Conservation (phyloP, 2,113 vertebrate species). For the Xenopus laevis region DNA sequence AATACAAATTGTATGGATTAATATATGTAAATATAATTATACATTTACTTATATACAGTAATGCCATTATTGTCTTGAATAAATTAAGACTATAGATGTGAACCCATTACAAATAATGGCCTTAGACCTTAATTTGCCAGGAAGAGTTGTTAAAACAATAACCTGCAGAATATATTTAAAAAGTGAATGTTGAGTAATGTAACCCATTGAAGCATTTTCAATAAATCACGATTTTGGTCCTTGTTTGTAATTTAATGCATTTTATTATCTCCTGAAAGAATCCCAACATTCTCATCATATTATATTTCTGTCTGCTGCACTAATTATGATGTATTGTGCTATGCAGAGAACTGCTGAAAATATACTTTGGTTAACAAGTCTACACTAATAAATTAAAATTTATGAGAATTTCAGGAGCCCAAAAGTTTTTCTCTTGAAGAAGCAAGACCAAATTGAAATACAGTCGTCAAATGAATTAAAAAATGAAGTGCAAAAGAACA, state of each 20-base stretch:
- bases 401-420: no score
- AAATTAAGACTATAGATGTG: no score
- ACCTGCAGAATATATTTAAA: constrained; percentile 3
- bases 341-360: constrained; percentile 19
- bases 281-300: constrained; percentile 24
- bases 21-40: no score
- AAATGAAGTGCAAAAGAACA: no score
- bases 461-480: no score
- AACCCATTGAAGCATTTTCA: constrained; percentile 16
- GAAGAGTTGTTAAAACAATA: constrained; percentile 16
- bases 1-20: no score
- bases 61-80: no score
- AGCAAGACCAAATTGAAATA: no score
- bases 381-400: no score
- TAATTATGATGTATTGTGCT: constrained; percentile 27
- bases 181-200: neutral
- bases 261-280: constrained; percentile 36
- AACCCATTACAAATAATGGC: constrained; percentile 9
- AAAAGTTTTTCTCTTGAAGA: no score
- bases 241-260: constrained; percentile 27
- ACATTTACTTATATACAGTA: no score
- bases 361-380: no score
- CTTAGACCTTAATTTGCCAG: neutral
- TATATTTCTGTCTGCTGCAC: constrained; percentile 26
- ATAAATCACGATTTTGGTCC: constrained; percentile 22